These are phyloP conservation scores for Podarcis cretensis DNA, from an alignment of 2,113 vertebrate species.

Conservation along the genomic window DNA sequence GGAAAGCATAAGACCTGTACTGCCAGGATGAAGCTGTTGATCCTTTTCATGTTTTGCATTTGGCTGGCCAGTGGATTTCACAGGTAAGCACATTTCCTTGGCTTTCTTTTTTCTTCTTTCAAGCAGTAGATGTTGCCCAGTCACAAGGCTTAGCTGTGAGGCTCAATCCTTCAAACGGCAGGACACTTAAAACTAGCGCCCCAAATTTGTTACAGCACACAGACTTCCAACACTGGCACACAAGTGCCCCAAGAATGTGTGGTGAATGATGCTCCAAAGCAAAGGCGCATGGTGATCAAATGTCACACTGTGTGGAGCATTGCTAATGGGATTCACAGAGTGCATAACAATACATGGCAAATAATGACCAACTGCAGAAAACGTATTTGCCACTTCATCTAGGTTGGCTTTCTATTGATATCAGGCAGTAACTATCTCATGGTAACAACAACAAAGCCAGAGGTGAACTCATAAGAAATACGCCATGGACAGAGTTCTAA, in stretches of 20 bases:
- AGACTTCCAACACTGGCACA: not conserved
- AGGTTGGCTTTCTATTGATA: not conserved
- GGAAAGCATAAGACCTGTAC: not conserved
- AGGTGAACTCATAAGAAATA: not conserved
- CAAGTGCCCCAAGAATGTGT: not conserved
- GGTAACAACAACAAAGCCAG: not conserved
- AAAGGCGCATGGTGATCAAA: too few relatives aligned
- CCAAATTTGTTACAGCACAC: not conserved
- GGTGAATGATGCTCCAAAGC: too few relatives aligned
- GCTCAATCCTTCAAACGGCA: fast-evolving
- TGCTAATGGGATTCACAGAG: not conserved
- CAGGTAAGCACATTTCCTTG: slow-evolving; percentile 52
- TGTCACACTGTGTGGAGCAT: not conserved
- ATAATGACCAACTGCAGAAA: not conserved
- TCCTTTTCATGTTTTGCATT: slow-evolving; percentile 50
- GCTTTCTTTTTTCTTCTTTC: not conserved
- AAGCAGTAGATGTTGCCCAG: fast-evolving
- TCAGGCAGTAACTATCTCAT: not conserved
- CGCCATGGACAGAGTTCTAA: not conserved
- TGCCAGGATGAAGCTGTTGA: slow-evolving; percentile 44
- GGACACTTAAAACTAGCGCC: not conserved
- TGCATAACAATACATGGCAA: not conserved
- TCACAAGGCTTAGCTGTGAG: not conserved
- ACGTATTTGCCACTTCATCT: not conserved
- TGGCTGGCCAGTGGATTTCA: slow-evolving; percentile 31